Conservation (phyloP, 2,113 vertebrate species). For the Otis tarda region DNA sequence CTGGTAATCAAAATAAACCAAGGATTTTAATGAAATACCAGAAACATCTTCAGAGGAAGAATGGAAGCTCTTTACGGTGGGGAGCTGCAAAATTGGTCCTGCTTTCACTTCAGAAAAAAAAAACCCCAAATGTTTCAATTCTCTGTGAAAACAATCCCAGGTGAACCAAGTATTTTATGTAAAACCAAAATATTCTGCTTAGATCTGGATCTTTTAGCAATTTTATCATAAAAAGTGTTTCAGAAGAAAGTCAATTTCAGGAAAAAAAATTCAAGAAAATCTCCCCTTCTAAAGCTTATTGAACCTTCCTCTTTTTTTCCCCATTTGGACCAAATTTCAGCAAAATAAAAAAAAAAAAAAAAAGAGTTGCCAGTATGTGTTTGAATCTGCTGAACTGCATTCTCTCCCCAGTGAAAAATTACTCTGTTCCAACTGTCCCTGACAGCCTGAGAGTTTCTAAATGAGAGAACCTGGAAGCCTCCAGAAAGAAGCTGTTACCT, state of each 20-base stretch:
- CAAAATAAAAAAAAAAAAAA: not conserved
- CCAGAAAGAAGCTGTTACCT: not conserved
- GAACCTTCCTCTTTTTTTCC: not conserved
- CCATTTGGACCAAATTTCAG: not conserved
- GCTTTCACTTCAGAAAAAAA: not conserved
- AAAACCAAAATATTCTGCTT: not conserved
- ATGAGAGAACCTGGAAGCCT: not conserved
- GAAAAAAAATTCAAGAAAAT: not conserved
- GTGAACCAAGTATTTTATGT: not conserved
- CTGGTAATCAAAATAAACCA: not conserved
- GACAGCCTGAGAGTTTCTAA: not conserved
- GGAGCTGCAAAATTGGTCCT: not conserved
- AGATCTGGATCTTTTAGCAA: not conserved
- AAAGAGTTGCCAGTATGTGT: not conserved
- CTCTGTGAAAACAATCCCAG: not conserved
- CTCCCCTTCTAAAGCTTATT: not conserved
- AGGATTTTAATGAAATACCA: not conserved
- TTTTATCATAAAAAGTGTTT: not conserved
- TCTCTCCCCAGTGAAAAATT: not conserved
- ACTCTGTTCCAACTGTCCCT: not conserved
- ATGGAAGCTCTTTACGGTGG: not conserved
- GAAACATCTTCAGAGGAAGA: slow-evolving; percentile 23
- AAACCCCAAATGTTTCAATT: not conserved
- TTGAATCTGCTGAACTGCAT: not conserved
- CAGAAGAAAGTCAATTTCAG: not conserved